Evolutionary conservation across 1,140 invertebrate species (phyloP).

Genomic region (Lycorma delicatula): DNA sequence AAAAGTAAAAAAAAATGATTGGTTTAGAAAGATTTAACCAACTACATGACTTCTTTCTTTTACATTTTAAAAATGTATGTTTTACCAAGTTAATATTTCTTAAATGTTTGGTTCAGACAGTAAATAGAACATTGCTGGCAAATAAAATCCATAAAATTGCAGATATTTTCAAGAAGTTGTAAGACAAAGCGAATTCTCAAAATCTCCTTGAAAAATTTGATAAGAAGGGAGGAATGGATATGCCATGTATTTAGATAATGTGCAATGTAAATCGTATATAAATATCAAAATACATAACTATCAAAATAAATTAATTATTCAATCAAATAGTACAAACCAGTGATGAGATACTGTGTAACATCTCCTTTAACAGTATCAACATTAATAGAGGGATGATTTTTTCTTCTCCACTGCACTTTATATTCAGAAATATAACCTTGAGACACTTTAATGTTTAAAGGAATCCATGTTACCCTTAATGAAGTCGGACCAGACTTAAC

Average conservation of each 20-base stretch:
- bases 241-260: neutral
- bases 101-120: too few relatives aligned
- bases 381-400: slow-evolving; percentile 40
- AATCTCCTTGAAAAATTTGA: too few relatives aligned
- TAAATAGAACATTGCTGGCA: too few relatives aligned
- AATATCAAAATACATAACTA: neutral
- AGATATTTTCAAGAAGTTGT: too few relatives aligned
- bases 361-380: slow-evolving; percentile 39
- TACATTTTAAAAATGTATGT: too few relatives aligned
- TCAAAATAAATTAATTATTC: neutral
- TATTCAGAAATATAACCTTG: slow-evolving; percentile 50
- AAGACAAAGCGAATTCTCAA: too few relatives aligned
- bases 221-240: too few relatives aligned
- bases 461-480: slow-evolving; percentile 49
- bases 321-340: slow-evolving; percentile 39
- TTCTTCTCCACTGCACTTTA: slow-evolving; percentile 51
- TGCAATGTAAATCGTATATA: neutral
- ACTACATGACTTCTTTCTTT: too few relatives aligned
- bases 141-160: too few relatives aligned
- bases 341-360: slow-evolving; percentile 41
- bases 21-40: too few relatives aligned
- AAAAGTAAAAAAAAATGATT: too few relatives aligned
- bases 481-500: slow-evolving; percentile 44
- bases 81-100: too few relatives aligned
- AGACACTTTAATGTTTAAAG: slow-evolving; percentile 44